Base-by-base conservation (phyloP, 2,888 invertebrate species). In the Taenaris catops region DNA sequence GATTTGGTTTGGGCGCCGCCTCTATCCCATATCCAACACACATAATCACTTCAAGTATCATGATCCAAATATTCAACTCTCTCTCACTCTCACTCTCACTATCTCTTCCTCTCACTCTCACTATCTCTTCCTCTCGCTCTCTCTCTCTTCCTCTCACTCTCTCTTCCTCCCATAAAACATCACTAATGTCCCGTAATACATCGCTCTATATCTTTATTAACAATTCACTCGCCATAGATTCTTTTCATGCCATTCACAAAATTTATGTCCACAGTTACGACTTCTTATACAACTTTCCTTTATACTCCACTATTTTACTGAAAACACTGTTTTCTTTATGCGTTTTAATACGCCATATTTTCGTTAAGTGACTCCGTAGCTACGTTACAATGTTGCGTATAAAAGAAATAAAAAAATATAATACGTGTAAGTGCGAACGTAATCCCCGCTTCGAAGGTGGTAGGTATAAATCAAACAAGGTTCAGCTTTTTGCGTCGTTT, bases 291-390 rank as follows among this genome's bases (percentile, higher is more conserved):
- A 73, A 69, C 74, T 79, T 79, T 75, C 72, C 76, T 79, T 81
- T 73, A 78, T 76, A 53, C 71, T 48, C 60, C 69, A 84, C 76
- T 76, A 83, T 81, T 70, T 83, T 78, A 32, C 79, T 78, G 76
- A 81, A 84, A 84, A 84, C 73, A 75, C 62, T 79, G 80, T 83
- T 81, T 83, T 81, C 84, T 83, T 81, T 83, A 74, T 76, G 65
- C 73, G 63, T 75, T 83, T 81, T 81, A 68, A 71, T 81, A 76
- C 70, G 73, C 72, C 65, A 75, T 81, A 73, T 80, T 78, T 80
- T 79, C 66, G 71, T 76, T 78, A 75, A 78, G 74, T 78, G 75
- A 80, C 73, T 78, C 47, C 55, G 51, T 54, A 54, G 51, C 48
- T 66, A 63, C 51, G 61, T 63, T 55, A 78, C 84, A 83, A 74